Evolutionary conservation across 2,797 vertebrate species (phyloP).

Genomic region (Mallotus villosus): DNA sequence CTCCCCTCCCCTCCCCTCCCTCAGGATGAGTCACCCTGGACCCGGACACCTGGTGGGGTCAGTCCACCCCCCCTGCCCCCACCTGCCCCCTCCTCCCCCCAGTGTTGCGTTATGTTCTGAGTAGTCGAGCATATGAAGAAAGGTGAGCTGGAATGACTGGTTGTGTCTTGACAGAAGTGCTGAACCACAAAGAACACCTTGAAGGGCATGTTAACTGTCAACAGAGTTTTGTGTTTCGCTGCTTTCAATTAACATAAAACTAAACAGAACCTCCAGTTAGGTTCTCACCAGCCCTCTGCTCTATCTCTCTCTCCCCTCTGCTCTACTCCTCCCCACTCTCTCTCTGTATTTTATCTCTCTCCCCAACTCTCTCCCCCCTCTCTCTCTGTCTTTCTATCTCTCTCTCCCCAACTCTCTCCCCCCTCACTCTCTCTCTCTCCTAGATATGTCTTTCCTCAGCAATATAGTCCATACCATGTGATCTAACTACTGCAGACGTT

Average conservation of each 20-base stretch:
- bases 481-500: constrained; percentile 55
- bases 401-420: constrained; percentile 21
- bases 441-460: neutral
- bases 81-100: constrained; percentile 51
- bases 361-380: too few species aligned
- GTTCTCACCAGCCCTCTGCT: constrained; percentile 60
- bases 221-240: constrained; percentile 79
- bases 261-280: constrained; percentile 74
- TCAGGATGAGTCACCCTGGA: constrained; percentile 51
- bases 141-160: constrained; percentile 93
- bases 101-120: constrained; percentile 84
- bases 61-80: constrained; percentile 52
- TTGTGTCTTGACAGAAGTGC: constrained; percentile 96
- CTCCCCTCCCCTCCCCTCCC: constrained; percentile 18
- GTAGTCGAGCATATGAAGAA: constrained; percentile 97
- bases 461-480: constrained; percentile 59
- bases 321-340: too few species aligned
- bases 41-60: constrained; percentile 63
- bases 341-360: too few species aligned
- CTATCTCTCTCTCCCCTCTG: too few species aligned
- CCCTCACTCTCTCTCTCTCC: constrained; percentile 3
- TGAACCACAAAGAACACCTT: constrained; percentile 94
- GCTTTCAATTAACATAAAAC: constrained; percentile 83
- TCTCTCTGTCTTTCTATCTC: too few species aligned
- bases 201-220: constrained; percentile 86